These are phyloP conservation scores for Tipula lateralis DNA, from an alignment of 2,888 invertebrate genomes.

Conservation along the genomic window DNA sequence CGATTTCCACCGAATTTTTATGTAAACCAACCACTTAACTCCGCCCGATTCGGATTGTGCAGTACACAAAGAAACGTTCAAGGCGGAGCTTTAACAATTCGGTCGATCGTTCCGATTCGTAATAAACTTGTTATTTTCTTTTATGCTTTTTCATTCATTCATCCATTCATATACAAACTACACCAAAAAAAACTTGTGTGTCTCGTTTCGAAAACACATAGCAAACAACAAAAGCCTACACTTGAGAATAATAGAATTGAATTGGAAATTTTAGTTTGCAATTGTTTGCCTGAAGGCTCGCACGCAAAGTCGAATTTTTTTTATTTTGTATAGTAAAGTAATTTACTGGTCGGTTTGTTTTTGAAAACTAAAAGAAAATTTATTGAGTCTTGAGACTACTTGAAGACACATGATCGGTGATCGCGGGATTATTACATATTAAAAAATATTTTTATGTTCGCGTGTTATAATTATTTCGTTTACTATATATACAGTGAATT, in stretches of 20 bases:
- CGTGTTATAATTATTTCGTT: neutral
- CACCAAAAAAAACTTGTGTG: neutral
- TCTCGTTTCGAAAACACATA: constrained; percentile 15
- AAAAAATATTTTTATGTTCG: neutral
- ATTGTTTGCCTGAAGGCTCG: constrained; percentile 49
- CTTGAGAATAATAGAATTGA: constrained; percentile 27
- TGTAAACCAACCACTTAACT: neutral
- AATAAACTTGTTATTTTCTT: neutral
- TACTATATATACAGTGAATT: neutral
- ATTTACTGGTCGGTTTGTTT: constrained; percentile 33
- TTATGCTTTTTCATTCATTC: neutral
- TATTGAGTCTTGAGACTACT: neutral
- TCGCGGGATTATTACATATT: neutral
- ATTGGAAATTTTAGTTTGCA: constrained; percentile 45
- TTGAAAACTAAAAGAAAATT: constrained; percentile 31
- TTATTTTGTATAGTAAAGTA: neutral
- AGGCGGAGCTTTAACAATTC: neutral
- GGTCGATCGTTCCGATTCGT: neutral
- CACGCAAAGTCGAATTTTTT: constrained; percentile 37
- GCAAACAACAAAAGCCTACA: constrained; percentile 26
- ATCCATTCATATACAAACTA: neutral
- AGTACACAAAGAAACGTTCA: neutral
- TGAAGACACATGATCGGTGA: constrained; percentile 26
- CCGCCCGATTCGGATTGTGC: neutral
- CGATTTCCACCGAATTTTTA: neutral